Base-by-base conservation (phyloP, 1,140 invertebrate species). In the Sinonovacula constricta region DNA sequence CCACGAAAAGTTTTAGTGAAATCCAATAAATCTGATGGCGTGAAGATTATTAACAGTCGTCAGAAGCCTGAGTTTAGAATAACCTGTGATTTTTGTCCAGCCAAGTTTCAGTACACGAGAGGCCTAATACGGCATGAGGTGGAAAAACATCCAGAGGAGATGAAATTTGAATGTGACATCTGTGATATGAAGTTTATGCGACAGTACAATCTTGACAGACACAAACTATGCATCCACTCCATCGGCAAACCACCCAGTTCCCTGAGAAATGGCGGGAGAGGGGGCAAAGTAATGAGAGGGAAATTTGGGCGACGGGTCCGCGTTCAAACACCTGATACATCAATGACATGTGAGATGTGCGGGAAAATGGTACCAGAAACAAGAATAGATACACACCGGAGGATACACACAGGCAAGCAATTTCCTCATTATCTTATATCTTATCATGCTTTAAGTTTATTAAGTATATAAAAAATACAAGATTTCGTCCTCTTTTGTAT, bases 121-220 rank as follows among this genome's bases (percentile, higher is more conserved):
- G 71, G 36, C 49, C 34, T 74, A 49, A 39, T 74, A 5, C 51
- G 62, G 45, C 71, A 74, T 65, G 71, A 74, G 53, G 34, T 62
- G 14, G n/a, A 63, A 24, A 74, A 74, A 30, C 71, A 74, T 65
- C 5, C 26, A 22, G 71, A 74, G 28, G 28, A 33, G 24, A 63
- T 65, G 62, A 74, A 74, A 15, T 63, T 63, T 36, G n/a, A 56
- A 10, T 74, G 71, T 65, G 60, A 74, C 14, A 14, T 59, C 3
- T 74, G 71, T 56, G 53, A 74, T 65, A 74, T 62, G 31, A 63
- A 56, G 26, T 74, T 74, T 39, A 67, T 76, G 72, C 2, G 63
- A 30, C 33, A 76, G 31, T 66, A 67, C 28, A 76, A 67, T 24
- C 39, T 76, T 12, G 63, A 76, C n/a, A n/a, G 72, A 14, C 72